Conservation (phyloP, 1,140 invertebrate species). For the Meloidogyne hapla region DNA sequence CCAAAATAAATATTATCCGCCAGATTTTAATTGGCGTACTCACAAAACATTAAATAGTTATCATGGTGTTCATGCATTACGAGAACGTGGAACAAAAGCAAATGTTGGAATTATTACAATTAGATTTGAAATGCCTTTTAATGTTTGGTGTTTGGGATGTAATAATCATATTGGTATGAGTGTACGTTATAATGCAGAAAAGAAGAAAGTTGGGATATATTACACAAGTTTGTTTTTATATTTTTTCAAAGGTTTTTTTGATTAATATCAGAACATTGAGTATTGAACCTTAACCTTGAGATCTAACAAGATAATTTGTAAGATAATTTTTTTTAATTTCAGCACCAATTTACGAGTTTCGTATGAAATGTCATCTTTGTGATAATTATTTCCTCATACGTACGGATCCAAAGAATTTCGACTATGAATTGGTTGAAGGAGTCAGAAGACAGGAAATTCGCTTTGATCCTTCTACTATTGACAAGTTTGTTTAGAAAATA, state of each 20-base stretch:
- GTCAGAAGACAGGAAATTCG: conserved; percentile 92
- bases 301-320: conserved; percentile 66
- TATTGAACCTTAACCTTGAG: conserved; percentile 75
- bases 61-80: conserved; percentile 87
- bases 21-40: conserved; percentile 89
- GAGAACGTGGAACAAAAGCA: conserved; percentile 89
- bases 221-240: conserved; percentile 69
- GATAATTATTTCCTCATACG: conserved; percentile 96
- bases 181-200: conserved; percentile 96
- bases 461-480: conserved; percentile 95
- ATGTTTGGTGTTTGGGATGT: conserved; percentile 98
- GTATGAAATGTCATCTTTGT: conserved; percentile 98
- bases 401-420: conserved; percentile 96
- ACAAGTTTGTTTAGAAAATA: conserved; percentile 69
- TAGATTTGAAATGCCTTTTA: conserved; percentile 98
- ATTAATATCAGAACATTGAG: conserved; percentile 83
- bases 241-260: conserved; percentile 7
- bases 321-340: conserved; percentile 71
- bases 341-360: conserved; percentile 93
- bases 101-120: conserved; percentile 95
- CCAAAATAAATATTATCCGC: conserved; percentile 80
- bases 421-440: conserved; percentile 91
- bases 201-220: conserved; percentile 97
- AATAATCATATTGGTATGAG: conserved; percentile 96
- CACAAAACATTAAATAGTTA: conserved; percentile 84